Conservation (phyloP, 2,797 vertebrate genomes). For the Crenuchus spilurus region DNA sequence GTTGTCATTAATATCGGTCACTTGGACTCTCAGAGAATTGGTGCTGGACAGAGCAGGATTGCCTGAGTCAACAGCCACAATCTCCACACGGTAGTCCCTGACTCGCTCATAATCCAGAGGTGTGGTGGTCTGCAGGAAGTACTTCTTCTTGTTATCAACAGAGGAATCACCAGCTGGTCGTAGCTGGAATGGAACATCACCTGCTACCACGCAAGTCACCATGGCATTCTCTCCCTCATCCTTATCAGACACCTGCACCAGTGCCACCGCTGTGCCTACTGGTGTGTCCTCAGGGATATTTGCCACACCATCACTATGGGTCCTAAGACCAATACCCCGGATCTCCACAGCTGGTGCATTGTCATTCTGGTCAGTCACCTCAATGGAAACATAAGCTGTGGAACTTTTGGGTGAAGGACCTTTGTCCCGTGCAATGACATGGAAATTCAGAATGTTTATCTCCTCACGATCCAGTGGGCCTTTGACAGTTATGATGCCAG, state of each 20-base stretch:
- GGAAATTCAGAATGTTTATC: slow-evolving; percentile 90
- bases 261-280: slow-evolving; percentile 92
- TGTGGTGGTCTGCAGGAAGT: slow-evolving; percentile 96
- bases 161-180: slow-evolving; percentile 93
- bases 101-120: slow-evolving; percentile 91
- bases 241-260: slow-evolving; percentile 96
- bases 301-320: slow-evolving; percentile 93
- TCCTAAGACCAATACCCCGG: slow-evolving; percentile 93
- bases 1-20: slow-evolving; percentile 95
- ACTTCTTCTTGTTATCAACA: slow-evolving; percentile 96
- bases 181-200: slow-evolving; percentile 95
- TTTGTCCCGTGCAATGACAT: slow-evolving; percentile 92
- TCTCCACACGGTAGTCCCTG: slow-evolving; percentile 92
- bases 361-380: slow-evolving; percentile 95
- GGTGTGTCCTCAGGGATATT: slow-evolving; percentile 98
- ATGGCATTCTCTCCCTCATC: slow-evolving; percentile 96
- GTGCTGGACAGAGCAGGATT: slow-evolving; percentile 97
- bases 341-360: slow-evolving; percentile 96
- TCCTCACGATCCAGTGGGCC: slow-evolving; percentile 93
- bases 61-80: slow-evolving; percentile 95
- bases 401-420: slow-evolving; percentile 95
- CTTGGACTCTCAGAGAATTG: slow-evolving; percentile 95
- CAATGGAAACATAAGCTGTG: slow-evolving; percentile 92
- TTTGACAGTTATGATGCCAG: slow-evolving; percentile 93
- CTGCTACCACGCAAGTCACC: slow-evolving; percentile 97